Evolutionary conservation across 2,888 invertebrate species (phyloP), one percentile per base, ranked within the genome.

Genomic region (Cephus runcator): DNA sequence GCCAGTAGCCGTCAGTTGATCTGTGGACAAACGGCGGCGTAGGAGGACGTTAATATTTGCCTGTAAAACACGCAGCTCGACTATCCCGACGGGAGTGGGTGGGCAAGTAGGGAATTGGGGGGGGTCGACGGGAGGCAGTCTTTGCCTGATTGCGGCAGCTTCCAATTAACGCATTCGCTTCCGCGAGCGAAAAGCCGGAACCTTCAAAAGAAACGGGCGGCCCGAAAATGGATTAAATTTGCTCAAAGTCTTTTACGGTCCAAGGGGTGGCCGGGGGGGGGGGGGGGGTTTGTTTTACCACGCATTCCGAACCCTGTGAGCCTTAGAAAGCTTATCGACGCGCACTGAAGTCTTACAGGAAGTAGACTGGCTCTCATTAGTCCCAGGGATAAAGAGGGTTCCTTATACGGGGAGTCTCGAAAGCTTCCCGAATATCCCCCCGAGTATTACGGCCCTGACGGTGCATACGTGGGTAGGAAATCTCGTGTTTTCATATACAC

Each of bases 111-210:
- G 40, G 40, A 4, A 6, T 15, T 3, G 4, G 15, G 36, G 36
- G 12, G 15, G 56, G 23, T 40, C 3, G 40, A 15, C 6, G 15
- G 15, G 6, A 4, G 15, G 15, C 6, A 40, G 40, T 83, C 86
- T 85, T 86, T 83, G 80, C 82, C 79, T 81, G 86, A 87, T 88
- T 86, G 84, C 81, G 82, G 81, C 83, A 79, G 84, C 83, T 86
- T 88, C 87, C 87, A 90, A 90, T 90, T 89, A 89, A 89, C 87
- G 88, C 86, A 84, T 87, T 83, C 82, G 82, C 83, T 56, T 56
- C 56, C 83, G 82, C 84, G 79, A 83, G 79, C 80, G 23, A 56
- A 56, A 23, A 23, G 56, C 79, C 83, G 82, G 82, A 76, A 73
- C 76, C 36, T 83, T 87, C 87, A 88, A 89, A 89, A 85, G 82